Base-by-base conservation (phyloP, 2,797 vertebrate genomes). In the Orientallactaga sibirica region DNA sequence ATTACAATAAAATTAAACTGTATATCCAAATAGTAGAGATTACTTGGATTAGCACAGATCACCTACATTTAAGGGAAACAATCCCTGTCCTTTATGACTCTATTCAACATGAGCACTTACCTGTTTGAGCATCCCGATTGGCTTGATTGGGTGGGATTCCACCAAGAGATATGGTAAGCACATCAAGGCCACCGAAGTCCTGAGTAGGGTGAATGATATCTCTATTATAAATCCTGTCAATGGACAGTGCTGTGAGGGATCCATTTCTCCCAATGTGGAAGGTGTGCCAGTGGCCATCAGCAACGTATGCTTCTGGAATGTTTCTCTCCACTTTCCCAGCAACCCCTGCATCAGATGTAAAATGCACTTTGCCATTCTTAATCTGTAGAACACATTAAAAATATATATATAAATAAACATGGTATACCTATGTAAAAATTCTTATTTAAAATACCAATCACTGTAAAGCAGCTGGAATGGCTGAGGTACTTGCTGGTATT, bases 231-330 rank as follows among this genome's bases (percentile, higher is more conserved):
- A 97, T 82, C 87, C 97, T 95, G 96, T 99, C 99, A 0, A 99
- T 96, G 0, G 98, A 98, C 75, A 99, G 92, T 19, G 98, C 2
- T 0, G 99, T 99, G 94, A 97, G 96, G 0, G 99, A 99, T 43
- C 98, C 96, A 0, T 99, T 99, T 97, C 98, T 99, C 85, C 98
- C 97, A 62, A 99, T 97, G 11, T 98, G 97, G 0, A 99, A 97
- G 0, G 98, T 99, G 96, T 99, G 99, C 99, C 99, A 99, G 92
- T 98, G 99, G 10, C 99, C 99, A 25, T 99, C 99, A 0, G 99
- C 98, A 61, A 99, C 82, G 7, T 98, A 98, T 0, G 98, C 96
- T 7, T 99, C 99, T 0, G 98, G 98, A 68, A 99, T 97, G 7
- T 98, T 99, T 81, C 99, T 98, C 95, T 99, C 99, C 97, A 99